Conservation (phyloP, 1,140 invertebrate genomes). For the Psilanteris sp. region DNA sequence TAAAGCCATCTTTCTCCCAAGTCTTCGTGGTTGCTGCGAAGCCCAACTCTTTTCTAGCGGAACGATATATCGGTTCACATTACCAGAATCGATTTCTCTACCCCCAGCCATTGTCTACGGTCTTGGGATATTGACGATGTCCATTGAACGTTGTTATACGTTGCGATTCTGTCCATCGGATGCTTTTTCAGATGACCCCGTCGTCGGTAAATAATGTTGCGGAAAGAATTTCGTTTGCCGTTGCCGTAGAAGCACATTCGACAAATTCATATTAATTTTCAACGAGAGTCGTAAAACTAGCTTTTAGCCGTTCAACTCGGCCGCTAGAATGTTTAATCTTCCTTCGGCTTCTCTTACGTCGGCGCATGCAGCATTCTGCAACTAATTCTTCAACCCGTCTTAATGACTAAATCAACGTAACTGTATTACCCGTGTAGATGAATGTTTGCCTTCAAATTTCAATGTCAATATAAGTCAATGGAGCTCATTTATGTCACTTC, state of each 20-base stretch:
- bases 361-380: too few relatives aligned
- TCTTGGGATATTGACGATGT: conserved; percentile 56
- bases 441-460: too few relatives aligned
- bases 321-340: conserved; percentile 16
- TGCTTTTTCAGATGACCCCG: conserved; percentile 24
- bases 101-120: conserved; percentile 43
- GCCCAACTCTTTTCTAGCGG: conserved; percentile 31
- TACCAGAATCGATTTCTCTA: conserved; percentile 63
- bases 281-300: conserved; percentile 15
- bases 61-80: conserved; percentile 57
- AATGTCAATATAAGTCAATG: too few relatives aligned
- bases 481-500: too few relatives aligned
- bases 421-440: too few relatives aligned
- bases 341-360: too few relatives aligned
- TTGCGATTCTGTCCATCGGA: conserved; percentile 41
- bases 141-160: conserved; percentile 53
- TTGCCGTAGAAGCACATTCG: conserved; percentile 17
- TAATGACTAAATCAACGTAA: too few relatives aligned
- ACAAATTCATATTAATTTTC: conserved; percentile 45
- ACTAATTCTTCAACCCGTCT: too few relatives aligned
- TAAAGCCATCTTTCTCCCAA: conserved; percentile 51
- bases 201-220: conserved; percentile 40
- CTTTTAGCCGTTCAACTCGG: conserved; percentile 10
- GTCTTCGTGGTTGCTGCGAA: conserved; percentile 48
- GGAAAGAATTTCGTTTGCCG: conserved; percentile 27